Evolutionary conservation across 2,888 invertebrate species (phyloP).

Genomic region (Mechanitis messenoides): DNA sequence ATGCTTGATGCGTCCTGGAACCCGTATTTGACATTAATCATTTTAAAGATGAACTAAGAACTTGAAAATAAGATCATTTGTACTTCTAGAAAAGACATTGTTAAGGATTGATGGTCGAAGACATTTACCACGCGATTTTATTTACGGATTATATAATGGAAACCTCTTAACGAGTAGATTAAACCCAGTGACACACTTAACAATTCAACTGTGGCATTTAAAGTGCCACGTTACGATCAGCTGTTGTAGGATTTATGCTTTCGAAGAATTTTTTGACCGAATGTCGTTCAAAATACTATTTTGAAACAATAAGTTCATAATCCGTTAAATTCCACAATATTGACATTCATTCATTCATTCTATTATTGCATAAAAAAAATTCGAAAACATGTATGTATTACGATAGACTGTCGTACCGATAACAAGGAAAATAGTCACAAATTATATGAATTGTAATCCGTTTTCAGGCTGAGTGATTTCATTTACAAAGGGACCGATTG

Average conservation of each 20-base stretch:
- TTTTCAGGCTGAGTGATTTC: slow-evolving; percentile 43
- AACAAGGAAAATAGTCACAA: slow-evolving; percentile 1
- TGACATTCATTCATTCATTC: background rate
- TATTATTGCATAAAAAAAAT: too few relatives aligned
- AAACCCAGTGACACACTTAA: background rate
- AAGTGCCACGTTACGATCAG: background rate
- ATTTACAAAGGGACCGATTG: slow-evolving; percentile 54
- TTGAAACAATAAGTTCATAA: too few relatives aligned
- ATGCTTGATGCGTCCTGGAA: too few relatives aligned
- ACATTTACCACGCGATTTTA: background rate
- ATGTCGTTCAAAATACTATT: too few relatives aligned
- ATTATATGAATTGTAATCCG: slow-evolving; percentile 7
- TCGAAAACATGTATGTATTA: too few relatives aligned
- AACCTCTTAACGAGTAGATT: background rate
- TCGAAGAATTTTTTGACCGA: background rate
- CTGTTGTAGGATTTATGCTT: background rate
- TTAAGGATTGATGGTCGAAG: background rate
- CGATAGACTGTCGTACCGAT: background rate
- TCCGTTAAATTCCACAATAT: background rate
- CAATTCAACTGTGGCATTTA: background rate
- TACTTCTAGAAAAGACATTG: background rate
- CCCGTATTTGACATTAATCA: too few relatives aligned
- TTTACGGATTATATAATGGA: slow-evolving; percentile 1
- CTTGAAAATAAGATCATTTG: too few relatives aligned
- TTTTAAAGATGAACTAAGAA: too few relatives aligned